Evolutionary conservation across 2,888 invertebrate species (phyloP), one percentile per base, ranked within the genome.

Genomic region (Acronicta leporina): DNA sequence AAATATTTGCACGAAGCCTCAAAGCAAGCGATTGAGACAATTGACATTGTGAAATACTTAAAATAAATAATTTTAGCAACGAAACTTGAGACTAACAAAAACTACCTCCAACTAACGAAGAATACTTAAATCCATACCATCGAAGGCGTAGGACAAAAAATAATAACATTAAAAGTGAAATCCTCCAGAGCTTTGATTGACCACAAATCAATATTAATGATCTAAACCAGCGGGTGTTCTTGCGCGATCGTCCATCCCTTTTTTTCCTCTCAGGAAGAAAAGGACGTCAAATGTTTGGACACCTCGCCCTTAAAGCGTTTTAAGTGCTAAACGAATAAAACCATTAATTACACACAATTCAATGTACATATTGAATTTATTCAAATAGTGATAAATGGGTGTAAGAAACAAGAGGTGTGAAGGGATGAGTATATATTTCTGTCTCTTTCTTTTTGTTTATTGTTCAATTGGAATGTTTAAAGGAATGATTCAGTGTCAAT

Each of bases 181-280:
- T 92, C 91, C 93, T 91, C 88, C 79, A 88, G 86, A 86, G 87
- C 91, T 92, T 91, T 94, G 94, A 95, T 95, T 95, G 94, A 94
- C 95, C 94, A 94, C 94, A 95, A 95, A 95, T 95, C 94, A 95
- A 94, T 94, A 95, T 95, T 95, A 95, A 95, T 95, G 95, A 94
- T 93, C 88, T 83, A 79, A 89, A 74, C 77, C 94, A 93, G 92
- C 94, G 92, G 92, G 94, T 85, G 94, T 90, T 86, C 92, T 85
- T 83, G 76, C 78, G 75, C 77, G 75, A 76, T 84, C 69, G 58
- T 55, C 75, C 69, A 63, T 93, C 89, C 80, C 81, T 78, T 58
- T 88, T 85, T 45, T 73, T 68, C 75, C 33, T 64, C 77, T 54
- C 58, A 30, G 56, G 49, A 66, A 70, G 85, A 91, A 70, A 76